Evolutionary conservation across 2,888 invertebrate species (phyloP), one percentile per base, ranked within the genome.

Genomic region (Ariolimax columbianus): DNA sequence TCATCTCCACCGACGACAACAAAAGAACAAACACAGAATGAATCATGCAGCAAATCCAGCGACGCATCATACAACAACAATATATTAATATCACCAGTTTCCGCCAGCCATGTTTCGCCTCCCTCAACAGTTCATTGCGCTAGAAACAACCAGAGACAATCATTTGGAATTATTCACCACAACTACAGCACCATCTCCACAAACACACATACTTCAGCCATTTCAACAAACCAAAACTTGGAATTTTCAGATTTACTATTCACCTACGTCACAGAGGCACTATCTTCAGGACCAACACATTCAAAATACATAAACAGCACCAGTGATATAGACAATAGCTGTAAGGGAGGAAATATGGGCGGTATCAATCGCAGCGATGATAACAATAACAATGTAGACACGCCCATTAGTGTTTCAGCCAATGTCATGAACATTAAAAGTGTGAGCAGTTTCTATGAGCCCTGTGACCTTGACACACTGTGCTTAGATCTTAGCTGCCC

Each of bases 381-480:
- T 19, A 70, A 51, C 26, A 70, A 68, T 19, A 77, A 77, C 55
- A 77, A 19, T 9, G 59, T 77, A 59, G 59, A 51, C n/a, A 51
- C 23, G 26, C 43, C 51, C 1, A 51, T 36, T 6, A 80, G 51
- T 47, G 47, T 51, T 23, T 47, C 70, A 30, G n/a, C 70, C 6
- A 51, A 51, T 19, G 47, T 51, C 26, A 33, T 33, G 51, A 80
- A 70, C 33, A n/a, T 14, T 14, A 80, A 70, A 70, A 14, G 1
- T 19, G 70, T 30, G 17, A 47, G 33, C 19, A 47, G 14, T 14
- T 43, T 55, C 19, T 30, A 19, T 3, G 73, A 73, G 30, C 59
- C 38, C 38, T 38, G 30, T 40, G 82, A 82, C n/a, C 55, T 82
- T 30, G 82, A 82, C 59, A 55, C 82, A 30, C 55, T 82, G 0